Conservation (phyloP, 1,140 invertebrate genomes). For the Manduca sexta region DNA sequence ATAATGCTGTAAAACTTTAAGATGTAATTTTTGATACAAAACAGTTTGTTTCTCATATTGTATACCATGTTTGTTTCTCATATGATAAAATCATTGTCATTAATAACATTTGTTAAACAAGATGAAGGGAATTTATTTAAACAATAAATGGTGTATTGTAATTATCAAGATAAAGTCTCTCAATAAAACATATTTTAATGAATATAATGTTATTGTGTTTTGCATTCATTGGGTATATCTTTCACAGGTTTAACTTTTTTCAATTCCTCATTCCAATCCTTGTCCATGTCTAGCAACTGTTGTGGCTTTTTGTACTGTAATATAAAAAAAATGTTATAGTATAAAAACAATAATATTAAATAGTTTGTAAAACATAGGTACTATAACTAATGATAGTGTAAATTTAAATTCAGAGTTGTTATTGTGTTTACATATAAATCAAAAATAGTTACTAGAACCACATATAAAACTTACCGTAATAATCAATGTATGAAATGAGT, state of each 20-base stretch:
- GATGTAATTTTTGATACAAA: too few relatives aligned
- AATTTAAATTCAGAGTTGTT: too few relatives aligned
- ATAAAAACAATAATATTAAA: too few relatives aligned
- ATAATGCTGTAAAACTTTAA: too few relatives aligned
- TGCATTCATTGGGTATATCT: constrained; percentile 65
- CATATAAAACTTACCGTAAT: constrained; percentile 80
- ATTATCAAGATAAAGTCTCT: not conserved
- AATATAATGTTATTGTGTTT: constrained; percentile 46
- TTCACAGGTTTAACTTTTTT: constrained; percentile 57
- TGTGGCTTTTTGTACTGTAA: constrained; percentile 84
- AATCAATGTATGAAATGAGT: constrained; percentile 86
- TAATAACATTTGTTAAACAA: not conserved
- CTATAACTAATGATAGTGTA: too few relatives aligned
- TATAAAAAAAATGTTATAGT: constrained; percentile 6
- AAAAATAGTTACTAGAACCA: too few relatives aligned
- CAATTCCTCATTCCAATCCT: constrained; percentile 68
- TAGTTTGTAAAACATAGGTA: too few relatives aligned
- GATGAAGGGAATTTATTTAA: not conserved
- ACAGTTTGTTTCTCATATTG: not conserved
- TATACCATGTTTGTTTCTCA: not conserved
- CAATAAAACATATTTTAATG: not conserved
- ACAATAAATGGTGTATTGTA: not conserved
- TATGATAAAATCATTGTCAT: not conserved
- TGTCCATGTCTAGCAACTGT: constrained; percentile 80
- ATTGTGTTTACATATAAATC: too few relatives aligned